Evolutionary conservation across 53 echinoderm and acorn worm genomes (phyloP).

Genomic region (Echinarachnius parma): DNA sequence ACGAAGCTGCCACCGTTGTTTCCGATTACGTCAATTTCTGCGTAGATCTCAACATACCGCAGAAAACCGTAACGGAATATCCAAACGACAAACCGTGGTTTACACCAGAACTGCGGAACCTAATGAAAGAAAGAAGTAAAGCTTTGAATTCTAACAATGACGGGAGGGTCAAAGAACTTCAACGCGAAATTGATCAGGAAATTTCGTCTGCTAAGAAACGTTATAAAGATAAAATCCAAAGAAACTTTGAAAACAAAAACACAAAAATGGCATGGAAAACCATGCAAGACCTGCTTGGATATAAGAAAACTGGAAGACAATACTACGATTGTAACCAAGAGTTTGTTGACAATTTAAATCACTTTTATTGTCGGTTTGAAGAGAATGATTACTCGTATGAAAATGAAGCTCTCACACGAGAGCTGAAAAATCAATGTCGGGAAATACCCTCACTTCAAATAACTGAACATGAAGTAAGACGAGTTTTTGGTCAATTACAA

Average conservation of each 20-base stretch:
- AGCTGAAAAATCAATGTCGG: too few species aligned
- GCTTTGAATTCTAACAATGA: constrained; percentile 17
- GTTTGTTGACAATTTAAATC: too few species aligned
- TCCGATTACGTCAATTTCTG: constrained; percentile 71
- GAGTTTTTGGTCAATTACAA: too few species aligned
- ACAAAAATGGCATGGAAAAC: too few species aligned
- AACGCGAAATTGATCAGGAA: not conserved
- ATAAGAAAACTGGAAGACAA: too few species aligned
- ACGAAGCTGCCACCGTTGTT: constrained; percentile 14
- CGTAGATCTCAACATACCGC: constrained; percentile 45
- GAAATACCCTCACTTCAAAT: too few species aligned
- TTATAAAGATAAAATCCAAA: not conserved
- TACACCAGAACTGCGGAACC: constrained; percentile 37
- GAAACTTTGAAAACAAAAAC: not conserved
- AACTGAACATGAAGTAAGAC: too few species aligned
- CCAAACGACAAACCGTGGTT: constrained; percentile 71
- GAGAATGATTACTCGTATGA: too few species aligned
- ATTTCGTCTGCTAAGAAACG: not conserved
- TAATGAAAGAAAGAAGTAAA: constrained; percentile 26
- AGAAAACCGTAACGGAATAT: constrained; percentile 35
- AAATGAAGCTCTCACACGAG: too few species aligned
- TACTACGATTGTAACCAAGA: too few species aligned
- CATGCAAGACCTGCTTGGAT: too few species aligned
- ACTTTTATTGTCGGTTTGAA: too few species aligned
- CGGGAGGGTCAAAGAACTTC: not conserved